phyloP scores from a whole-genome alignment of 1,140 invertebrate species.

The Chrysoperla carnea region DNA sequence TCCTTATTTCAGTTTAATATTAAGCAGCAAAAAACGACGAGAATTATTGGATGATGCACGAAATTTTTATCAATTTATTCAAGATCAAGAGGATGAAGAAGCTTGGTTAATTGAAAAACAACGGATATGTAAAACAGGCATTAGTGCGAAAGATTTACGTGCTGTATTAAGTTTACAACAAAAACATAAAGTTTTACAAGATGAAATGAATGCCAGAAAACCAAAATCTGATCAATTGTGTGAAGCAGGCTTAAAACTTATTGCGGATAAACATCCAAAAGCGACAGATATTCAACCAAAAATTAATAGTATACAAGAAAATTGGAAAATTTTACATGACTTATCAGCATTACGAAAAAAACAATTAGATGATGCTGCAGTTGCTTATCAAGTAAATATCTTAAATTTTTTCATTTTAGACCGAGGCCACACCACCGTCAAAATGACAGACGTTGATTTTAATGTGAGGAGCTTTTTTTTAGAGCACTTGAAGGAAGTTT shows the following conservation, averaged over 20 bases:
- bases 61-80: slow-evolving; percentile 87
- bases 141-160: slow-evolving; percentile 84
- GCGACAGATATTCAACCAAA: slow-evolving; percentile 57
- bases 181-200: slow-evolving; percentile 85
- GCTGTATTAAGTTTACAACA: slow-evolving; percentile 80
- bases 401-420: slow-evolving; percentile 2
- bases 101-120: slow-evolving; percentile 88
- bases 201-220: slow-evolving; percentile 77
- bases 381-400: slow-evolving; percentile 61
- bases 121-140: slow-evolving; percentile 71
- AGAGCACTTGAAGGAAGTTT: too few relatives aligned
- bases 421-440: neutral
- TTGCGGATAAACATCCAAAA: slow-evolving; percentile 58
- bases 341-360: slow-evolving; percentile 66
- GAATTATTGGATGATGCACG: slow-evolving; percentile 75
- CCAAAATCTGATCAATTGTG: slow-evolving; percentile 63
- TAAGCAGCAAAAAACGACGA: slow-evolving; percentile 58
- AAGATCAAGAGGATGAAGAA: slow-evolving; percentile 74
- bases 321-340: slow-evolving; percentile 74
- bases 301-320: slow-evolving; percentile 62
- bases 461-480: too few relatives aligned
- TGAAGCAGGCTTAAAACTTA: slow-evolving; percentile 51
- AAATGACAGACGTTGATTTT: slow-evolving; percentile 5
- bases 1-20: slow-evolving; percentile 32
- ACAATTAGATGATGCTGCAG: slow-evolving; percentile 82